A percentile compares a stretch with the other conserved stretches of the same genome.
phyloP scores from a whole-genome alignment of 2,113 vertebrate species.

The Cephalophus harveyi region DNA sequence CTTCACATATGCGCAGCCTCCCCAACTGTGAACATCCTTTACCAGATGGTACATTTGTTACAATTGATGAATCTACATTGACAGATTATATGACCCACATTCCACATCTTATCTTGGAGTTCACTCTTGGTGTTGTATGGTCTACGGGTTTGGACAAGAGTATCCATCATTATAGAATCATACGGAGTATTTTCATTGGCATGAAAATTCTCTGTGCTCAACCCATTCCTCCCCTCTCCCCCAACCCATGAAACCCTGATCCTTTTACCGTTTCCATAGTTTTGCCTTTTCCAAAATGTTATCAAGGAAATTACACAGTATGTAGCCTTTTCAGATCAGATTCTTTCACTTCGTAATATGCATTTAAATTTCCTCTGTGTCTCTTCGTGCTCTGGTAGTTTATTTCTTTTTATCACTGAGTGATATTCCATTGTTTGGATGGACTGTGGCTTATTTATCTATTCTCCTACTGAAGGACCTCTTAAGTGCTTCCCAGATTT shows the following conservation, averaged over 20 bases:
- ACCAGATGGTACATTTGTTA: not conserved
- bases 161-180: not conserved
- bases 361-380: not conserved
- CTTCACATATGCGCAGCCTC: not conserved
- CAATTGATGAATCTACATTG: not conserved
- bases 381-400: not conserved
- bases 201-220: not conserved
- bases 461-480: not conserved
- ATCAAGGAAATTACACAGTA: not conserved
- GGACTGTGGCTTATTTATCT: not conserved
- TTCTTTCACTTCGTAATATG: not conserved
- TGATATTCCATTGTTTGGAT: not conserved
- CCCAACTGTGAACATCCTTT: not conserved
- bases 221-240: not conserved
- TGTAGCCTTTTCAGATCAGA: not conserved
- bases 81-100: not conserved
- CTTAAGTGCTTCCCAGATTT: not conserved
- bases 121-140: not conserved
- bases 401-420: not conserved
- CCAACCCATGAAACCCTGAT: not conserved
- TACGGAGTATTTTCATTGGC: not conserved
- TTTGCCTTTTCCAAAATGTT: not conserved
- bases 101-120: not conserved
- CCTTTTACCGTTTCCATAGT: not conserved
- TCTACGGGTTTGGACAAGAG: not conserved